These are phyloP conservation scores for Odocoileus virginianus DNA, from an alignment of 2,113 vertebrate genomes.

Conservation along the genomic window DNA sequence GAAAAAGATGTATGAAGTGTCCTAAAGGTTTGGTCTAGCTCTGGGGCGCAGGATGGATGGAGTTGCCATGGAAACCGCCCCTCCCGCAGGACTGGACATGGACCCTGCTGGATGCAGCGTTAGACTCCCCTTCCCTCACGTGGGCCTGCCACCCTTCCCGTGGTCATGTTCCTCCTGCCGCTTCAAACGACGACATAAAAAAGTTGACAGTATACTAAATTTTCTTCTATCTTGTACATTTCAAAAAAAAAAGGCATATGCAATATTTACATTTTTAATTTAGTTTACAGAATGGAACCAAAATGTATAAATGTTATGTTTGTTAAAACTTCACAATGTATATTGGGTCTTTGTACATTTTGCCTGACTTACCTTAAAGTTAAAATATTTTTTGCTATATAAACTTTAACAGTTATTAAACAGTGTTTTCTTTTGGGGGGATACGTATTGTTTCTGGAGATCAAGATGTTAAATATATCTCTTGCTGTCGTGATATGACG, in stretches of 20 bases:
- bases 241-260: slow-evolving; percentile 92
- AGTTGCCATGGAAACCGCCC: slow-evolving; percentile 75
- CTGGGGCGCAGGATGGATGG: slow-evolving; percentile 25
- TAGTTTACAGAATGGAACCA: slow-evolving; percentile 99
- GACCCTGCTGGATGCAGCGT: slow-evolving; percentile 81
- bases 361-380: slow-evolving; percentile 90
- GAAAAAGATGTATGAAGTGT: slow-evolving; percentile 71
- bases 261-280: slow-evolving; percentile 97
- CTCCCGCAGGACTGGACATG: slow-evolving; percentile 82
- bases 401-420: slow-evolving; percentile 90
- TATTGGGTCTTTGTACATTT: slow-evolving; percentile 92
- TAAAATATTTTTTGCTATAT: slow-evolving; percentile 92
- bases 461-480: slow-evolving; percentile 90
- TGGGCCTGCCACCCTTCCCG: slow-evolving; percentile 80
- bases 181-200: slow-evolving; percentile 73
- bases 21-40: slow-evolving; percentile 63
- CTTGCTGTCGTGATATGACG: slow-evolving; percentile 84
- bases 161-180: slow-evolving; percentile 82
- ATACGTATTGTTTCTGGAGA: slow-evolving; percentile 89
- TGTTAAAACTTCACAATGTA: slow-evolving; percentile 89
- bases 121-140: slow-evolving; percentile 73
- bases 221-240: slow-evolving; percentile 90
- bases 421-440: slow-evolving; percentile 92
- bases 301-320: slow-evolving; percentile 97
- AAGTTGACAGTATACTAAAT: slow-evolving; percentile 80